phyloP scores from a whole-genome alignment of 1,140 invertebrate genomes.

The Pararge aegeria region DNA sequence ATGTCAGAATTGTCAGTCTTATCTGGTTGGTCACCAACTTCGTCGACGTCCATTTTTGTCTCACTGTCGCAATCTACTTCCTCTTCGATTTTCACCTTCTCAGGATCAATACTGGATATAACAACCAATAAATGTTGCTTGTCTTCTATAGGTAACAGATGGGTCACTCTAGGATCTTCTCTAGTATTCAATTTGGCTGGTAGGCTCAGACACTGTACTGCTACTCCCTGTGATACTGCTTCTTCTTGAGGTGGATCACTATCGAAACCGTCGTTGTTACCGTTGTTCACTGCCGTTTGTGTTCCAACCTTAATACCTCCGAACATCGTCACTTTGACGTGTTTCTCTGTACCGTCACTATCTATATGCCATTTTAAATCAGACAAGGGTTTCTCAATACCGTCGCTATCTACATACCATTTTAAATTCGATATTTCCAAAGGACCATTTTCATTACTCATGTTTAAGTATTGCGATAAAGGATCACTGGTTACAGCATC shows the following conservation, averaged over 20 bases:
- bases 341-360: constrained; percentile 55
- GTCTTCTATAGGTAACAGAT: constrained; percentile 83
- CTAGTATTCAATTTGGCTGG: constrained; percentile 70
- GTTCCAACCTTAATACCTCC: constrained; percentile 56
- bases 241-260: constrained; percentile 68
- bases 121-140: constrained; percentile 84
- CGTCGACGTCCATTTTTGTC: constrained; percentile 66
- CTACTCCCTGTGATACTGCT: constrained; percentile 57
- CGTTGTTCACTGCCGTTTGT: constrained; percentile 54
- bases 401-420: constrained; percentile 5
- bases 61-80: constrained; percentile 54
- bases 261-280: constrained; percentile 68
- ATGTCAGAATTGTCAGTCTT: constrained; percentile 47
- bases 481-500: constrained; percentile 57
- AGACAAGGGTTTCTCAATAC: not conserved
- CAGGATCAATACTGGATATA: constrained; percentile 73
- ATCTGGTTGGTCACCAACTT: constrained; percentile 36
- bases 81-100: constrained; percentile 47
- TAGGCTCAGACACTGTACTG: constrained; percentile 79
- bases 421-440: constrained; percentile 52
- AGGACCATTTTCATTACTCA: constrained; percentile 55
- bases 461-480: constrained; percentile 66
- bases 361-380: constrained; percentile 72
- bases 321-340: constrained; percentile 51
- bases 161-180: constrained; percentile 79